A percentile compares a stretch with the other conserved stretches of the same genome.
Evolutionary conservation across 2,888 invertebrate species (phyloP).

Genomic region (Drosophila ustulata): DNA sequence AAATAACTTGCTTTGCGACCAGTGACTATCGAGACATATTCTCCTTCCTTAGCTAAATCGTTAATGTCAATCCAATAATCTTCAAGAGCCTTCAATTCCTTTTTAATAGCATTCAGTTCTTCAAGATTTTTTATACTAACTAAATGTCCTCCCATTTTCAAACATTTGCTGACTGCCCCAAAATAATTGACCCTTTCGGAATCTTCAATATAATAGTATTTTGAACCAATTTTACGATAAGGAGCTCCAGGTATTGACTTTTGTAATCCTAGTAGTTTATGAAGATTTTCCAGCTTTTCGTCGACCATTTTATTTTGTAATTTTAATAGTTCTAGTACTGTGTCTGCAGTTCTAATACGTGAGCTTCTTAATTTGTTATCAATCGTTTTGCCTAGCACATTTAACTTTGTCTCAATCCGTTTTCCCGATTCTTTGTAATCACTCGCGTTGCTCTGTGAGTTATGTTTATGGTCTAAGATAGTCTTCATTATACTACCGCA

Average conservation of each 20-base stretch:
- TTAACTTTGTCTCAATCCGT: too few species aligned
- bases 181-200: neutral
- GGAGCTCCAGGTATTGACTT: neutral
- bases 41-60: too few species aligned
- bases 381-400: neutral
- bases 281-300: neutral
- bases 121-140: too few species aligned
- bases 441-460: neutral
- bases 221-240: slow-evolving; percentile 1
- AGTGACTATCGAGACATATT: too few species aligned
- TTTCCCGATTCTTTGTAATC: neutral
- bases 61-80: too few species aligned
- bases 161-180: neutral
- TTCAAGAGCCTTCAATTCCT: too few species aligned
- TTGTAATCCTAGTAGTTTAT: neutral
- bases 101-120: too few species aligned
- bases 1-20: too few species aligned
- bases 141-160: neutral
- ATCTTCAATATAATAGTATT: neutral
- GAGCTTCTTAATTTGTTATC: neutral
- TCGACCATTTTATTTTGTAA: neutral
- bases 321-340: neutral
- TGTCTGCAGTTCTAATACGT: neutral
- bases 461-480: neutral
- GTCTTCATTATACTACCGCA: slow-evolving; percentile 2